A percentile compares a stretch with the other conserved stretches of the same genome.
phyloP scores from a whole-genome alignment of 2,113 vertebrate species.

The Tretioscincus oriximinensis region DNA sequence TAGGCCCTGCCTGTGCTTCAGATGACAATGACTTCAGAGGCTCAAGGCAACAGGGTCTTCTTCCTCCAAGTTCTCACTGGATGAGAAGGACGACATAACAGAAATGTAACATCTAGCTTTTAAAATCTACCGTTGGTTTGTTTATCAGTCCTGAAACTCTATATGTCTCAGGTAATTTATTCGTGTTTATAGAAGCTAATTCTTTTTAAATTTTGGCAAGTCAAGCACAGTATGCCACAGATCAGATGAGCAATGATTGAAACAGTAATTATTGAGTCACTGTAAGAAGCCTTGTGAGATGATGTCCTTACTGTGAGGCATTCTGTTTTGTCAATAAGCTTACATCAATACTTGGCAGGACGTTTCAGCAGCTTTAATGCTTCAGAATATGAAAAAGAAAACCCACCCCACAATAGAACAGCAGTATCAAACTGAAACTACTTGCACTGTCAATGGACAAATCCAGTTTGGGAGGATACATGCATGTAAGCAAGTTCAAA shows the following conservation, averaged over 20 bases:
- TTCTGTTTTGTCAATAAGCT: conserved; percentile 72
- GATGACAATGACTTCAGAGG: no score
- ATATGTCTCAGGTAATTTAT: conserved; percentile 55
- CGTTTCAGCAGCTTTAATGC: conserved; percentile 64
- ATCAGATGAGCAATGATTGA: conserved; percentile 39
- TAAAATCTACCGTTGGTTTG: conserved; percentile 18
- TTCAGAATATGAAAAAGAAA: conserved; percentile 64
- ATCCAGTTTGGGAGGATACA: conserved; percentile 70
- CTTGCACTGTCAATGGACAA: conserved; percentile 70
- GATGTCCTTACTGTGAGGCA: conserved; percentile 61
- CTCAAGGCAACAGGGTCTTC: no score
- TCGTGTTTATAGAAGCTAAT: conserved; percentile 45
- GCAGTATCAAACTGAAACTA: conserved; percentile 58
- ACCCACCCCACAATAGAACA: conserved; percentile 44
- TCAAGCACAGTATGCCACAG: conserved; percentile 27
- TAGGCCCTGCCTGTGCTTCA: no score
- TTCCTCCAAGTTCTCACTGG: no score
- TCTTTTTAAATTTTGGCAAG: conserved; percentile 34
- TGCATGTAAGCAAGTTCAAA: conserved; percentile 65
- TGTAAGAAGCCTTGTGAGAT: conserved; percentile 50
- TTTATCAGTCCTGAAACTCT: conserved; percentile 27
- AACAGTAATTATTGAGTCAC: conserved; percentile 61
- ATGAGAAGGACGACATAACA: no score
- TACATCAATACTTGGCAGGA: conserved; percentile 71
- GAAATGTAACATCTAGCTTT: conserved; percentile 28